phyloP scores from a whole-genome alignment of 1,140 invertebrate species.

The Aphaenogaster rudis region DNA sequence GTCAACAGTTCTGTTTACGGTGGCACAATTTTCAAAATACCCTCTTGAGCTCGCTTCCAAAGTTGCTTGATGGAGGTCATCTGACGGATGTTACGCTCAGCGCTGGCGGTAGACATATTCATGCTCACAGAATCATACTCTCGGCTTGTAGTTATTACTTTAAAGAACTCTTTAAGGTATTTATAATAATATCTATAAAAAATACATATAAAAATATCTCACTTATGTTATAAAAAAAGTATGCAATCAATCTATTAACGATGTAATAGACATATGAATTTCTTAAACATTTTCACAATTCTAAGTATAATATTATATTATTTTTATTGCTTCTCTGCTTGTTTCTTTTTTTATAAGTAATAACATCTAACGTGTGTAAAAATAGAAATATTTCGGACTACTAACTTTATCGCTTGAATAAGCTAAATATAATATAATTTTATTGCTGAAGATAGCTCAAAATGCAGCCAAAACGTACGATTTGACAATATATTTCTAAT shows the following conservation, averaged over 20 bases:
- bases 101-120: slow-evolving; percentile 92
- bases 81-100: slow-evolving; percentile 96
- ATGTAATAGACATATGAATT: neutral
- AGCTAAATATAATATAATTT: neutral
- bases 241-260: neutral
- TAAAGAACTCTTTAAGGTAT: slow-evolving; percentile 94
- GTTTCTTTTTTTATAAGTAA: neutral
- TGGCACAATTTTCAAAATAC: slow-evolving; percentile 94
- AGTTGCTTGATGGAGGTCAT: slow-evolving; percentile 93
- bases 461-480: too few relatives aligned
- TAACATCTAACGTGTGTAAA: neutral
- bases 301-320: neutral
- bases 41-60: slow-evolving; percentile 93
- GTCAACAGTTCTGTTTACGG: slow-evolving; percentile 91
- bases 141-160: slow-evolving; percentile 97
- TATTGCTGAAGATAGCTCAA: too few relatives aligned
- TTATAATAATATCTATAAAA: neutral
- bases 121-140: slow-evolving; percentile 95
- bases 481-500: too few relatives aligned
- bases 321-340: neutral
- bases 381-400: neutral
- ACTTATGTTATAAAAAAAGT: neutral
- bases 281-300: neutral
- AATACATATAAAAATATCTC: neutral
- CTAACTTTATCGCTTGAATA: slow-evolving; percentile 10